Percentiles rank a stretch among this genome's conserved stretches.
phyloP scores from a whole-genome alignment of 1,140 invertebrate genomes.

The Chymomyza costata region DNA sequence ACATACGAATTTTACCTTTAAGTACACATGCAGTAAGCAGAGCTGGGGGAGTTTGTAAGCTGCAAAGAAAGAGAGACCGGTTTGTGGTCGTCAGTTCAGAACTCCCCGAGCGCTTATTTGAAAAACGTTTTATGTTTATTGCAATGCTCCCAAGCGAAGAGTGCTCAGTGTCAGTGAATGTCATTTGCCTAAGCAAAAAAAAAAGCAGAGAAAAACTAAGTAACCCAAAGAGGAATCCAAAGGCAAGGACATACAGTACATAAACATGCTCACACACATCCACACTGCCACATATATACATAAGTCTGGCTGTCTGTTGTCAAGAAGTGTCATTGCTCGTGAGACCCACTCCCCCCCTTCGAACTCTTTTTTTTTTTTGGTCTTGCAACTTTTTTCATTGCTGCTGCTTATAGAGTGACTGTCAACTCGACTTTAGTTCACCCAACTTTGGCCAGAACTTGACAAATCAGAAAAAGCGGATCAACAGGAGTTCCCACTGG shows the following conservation, averaged over 20 bases:
- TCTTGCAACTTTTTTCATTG: neutral
- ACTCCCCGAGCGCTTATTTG: constrained; percentile 62
- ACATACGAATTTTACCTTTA: no score
- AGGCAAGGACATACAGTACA: neutral
- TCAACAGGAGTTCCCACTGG: constrained; percentile 30
- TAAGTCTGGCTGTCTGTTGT: constrained; percentile 9
- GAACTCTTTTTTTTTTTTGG: constrained; percentile 2
- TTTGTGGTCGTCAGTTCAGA: no score
- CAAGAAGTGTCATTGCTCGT: constrained; percentile 45
- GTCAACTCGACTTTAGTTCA: neutral
- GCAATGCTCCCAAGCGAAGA: constrained; percentile 56
- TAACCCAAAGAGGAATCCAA: no score
- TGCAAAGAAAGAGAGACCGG: no score
- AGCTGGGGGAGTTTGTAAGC: no score
- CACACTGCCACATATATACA: neutral
- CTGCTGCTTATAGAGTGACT: neutral
- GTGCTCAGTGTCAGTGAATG: constrained; percentile 70
- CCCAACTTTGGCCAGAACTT: constrained; percentile 19
- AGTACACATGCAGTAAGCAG: no score
- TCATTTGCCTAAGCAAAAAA: constrained; percentile 48
- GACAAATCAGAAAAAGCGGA: constrained; percentile 66
- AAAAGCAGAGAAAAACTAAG: no score
- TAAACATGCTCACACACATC: constrained; percentile 7
- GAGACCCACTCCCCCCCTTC: constrained; percentile 28
- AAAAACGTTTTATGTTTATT: constrained; percentile 73